These are phyloP conservation scores for Monodelphis domestica DNA, from an alignment of 2,797 vertebrate species.

Conservation along the genomic window DNA sequence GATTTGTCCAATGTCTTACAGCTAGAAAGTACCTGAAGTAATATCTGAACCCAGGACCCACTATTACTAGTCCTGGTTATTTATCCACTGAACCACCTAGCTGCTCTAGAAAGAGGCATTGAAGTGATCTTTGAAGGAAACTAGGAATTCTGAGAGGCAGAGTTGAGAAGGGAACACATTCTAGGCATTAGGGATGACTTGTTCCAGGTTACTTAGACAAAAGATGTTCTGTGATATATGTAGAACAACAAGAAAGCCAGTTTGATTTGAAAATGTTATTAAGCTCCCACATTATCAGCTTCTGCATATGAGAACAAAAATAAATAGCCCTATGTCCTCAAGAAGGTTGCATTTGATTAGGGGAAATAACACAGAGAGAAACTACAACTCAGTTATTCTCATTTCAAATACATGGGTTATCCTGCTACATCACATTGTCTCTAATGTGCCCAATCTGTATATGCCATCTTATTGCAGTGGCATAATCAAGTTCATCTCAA, in stretches of 20 bases:
- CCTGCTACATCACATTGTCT: background rate
- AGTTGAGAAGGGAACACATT: background rate
- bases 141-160: background rate
- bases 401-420: background rate
- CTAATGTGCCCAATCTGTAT: background rate
- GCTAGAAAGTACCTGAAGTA: too few relatives aligned
- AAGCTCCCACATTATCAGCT: background rate
- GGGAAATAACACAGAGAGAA: background rate
- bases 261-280: background rate
- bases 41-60: too few relatives aligned
- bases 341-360: background rate
- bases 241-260: background rate
- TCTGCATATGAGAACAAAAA: too few relatives aligned
- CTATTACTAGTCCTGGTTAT: too few relatives aligned
- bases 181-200: background rate
- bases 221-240: background rate
- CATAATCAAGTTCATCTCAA: background rate
- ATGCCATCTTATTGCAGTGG: background rate
- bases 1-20: too few relatives aligned
- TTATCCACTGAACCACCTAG: too few relatives aligned
- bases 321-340: background rate
- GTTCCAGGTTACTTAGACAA: background rate
- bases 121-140: background rate
- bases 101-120: too few relatives aligned
- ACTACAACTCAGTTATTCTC: too few relatives aligned